A percentile compares a stretch with the other conserved stretches of the same genome.
These are phyloP conservation scores for Caenorhabditis sp. DNA, from an alignment of 2,888 invertebrate genomes.

Conservation along the genomic window DNA sequence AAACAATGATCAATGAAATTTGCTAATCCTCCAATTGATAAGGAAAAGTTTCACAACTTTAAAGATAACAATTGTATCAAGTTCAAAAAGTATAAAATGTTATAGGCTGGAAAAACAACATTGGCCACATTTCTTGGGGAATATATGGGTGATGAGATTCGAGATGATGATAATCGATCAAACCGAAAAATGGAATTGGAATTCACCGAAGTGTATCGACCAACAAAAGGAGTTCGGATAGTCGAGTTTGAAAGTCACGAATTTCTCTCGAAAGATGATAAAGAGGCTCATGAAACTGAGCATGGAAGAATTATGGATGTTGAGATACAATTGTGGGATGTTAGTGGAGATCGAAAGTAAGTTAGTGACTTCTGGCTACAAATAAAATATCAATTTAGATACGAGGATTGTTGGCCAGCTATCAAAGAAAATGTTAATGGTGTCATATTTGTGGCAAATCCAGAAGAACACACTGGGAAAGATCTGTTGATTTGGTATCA, in stretches of 20 bases:
- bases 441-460: constrained; percentile 79
- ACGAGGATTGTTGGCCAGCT: constrained; percentile 79
- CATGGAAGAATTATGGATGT: constrained; percentile 75
- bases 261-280: constrained; percentile 65
- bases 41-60: too few species aligned
- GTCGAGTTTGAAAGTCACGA: constrained; percentile 81
- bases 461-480: constrained; percentile 70
- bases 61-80: too few species aligned
- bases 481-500: constrained; percentile 62
- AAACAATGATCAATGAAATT: not conserved
- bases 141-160: constrained; percentile 12
- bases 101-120: constrained; percentile 36
- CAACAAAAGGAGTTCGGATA: constrained; percentile 75
- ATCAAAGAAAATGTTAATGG: constrained; percentile 79
- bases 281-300: constrained; percentile 73
- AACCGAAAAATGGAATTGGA: constrained; percentile 30
- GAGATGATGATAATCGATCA: constrained; percentile 1
- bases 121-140: constrained; percentile 20
- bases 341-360: constrained; percentile 47
- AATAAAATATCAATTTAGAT: constrained; percentile 15
- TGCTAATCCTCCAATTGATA: not conserved
- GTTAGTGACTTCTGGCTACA: not conserved
- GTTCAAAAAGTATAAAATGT: not conserved
- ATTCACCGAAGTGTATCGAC: constrained; percentile 17
- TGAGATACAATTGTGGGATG: constrained; percentile 77